A percentile compares a stretch with the other conserved stretches of the same genome.
These are phyloP conservation scores for Phaethon lepturus DNA, from an alignment of 2,113 vertebrate genomes.

Conservation along the genomic window DNA sequence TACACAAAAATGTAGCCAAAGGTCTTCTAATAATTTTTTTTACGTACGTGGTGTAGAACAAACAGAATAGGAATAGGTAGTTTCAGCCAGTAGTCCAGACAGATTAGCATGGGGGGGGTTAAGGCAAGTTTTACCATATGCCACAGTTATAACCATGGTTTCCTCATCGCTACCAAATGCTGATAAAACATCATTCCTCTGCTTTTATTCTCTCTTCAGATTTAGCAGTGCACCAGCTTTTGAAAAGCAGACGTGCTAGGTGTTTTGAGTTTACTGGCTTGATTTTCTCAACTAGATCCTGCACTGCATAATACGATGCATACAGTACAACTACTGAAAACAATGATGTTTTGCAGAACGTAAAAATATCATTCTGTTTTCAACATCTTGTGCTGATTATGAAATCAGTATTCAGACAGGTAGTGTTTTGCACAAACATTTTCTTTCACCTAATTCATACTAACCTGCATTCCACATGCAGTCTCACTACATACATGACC, in stretches of 20 bases:
- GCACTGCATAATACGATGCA: neutral
- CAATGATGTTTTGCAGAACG: neutral
- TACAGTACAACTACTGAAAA: neutral
- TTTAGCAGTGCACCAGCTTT: neutral
- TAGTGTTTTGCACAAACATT: slow-evolving; percentile 18
- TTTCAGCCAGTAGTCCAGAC: neutral
- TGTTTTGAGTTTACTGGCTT: neutral
- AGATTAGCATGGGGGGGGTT: neutral
- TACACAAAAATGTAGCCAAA: neutral
- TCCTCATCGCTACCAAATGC: neutral
- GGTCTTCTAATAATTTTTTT: neutral
- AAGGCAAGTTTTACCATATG: neutral
- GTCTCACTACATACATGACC: neutral
- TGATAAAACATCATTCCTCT: neutral
- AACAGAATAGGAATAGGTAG: neutral
- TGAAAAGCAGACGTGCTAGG: neutral
- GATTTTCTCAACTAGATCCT: neutral
- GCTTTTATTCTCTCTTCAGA: neutral
- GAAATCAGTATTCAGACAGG: slow-evolving; percentile 51
- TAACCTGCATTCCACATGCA: slow-evolving; percentile 56
- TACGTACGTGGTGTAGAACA: rapidly evolving
- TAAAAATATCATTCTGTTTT: neutral
- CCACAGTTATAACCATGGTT: neutral
- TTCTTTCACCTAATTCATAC: slow-evolving; percentile 38
- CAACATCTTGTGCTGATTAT: neutral